Base-by-base conservation (phyloP, 2,113 vertebrate genomes). In the Hipposideros armiger region DNA sequence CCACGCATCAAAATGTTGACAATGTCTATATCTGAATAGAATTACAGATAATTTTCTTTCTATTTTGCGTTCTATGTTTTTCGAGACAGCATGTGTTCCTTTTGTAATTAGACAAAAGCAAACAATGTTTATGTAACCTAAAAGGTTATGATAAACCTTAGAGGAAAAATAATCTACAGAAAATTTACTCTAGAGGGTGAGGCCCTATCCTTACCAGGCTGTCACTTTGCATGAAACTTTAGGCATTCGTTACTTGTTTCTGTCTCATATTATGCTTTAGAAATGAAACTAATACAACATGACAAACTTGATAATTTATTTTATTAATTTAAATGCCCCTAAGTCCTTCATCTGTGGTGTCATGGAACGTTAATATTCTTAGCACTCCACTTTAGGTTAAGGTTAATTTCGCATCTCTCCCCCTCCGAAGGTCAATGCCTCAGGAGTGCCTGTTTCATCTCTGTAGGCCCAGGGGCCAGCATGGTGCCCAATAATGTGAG, bases 71-170 rank as follows among this genome's bases (percentile, higher is more conserved):
- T 76, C 17, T 84, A 32, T 73, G 11, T 70, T 95, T 93, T 82
- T 52, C 47, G 87, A 92, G 67, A 92, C 22, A 85, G 52, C n/a
- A 82, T n/a, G 47, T 47, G 40, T 40, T 87, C 28, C 20, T 80
- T 95, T 78, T 96, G 30, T 60, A 96, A 77, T 82, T 72, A 86
- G 67, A 54, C 64, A 94, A 88, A 78, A 91, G 52, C 52, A 93
- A 90, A 66, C 1, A 47, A 47, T 52, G n/a, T 62, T 88, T 66
- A 60, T 73, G 30, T 50, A 94, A 60, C 32, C 60, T 64, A 83
- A 78, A 86, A 73, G 28, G 47, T 92, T 60, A 73, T 32, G 24
- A 72, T 42, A 87, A 91, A 62, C 11, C 32, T 45, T 3, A 66
- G 11, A 86, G 32, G 26, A 54, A 93, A 97, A 89, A 50, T 13